A percentile compares a stretch with the other conserved stretches of the same genome.
phyloP scores from a whole-genome alignment of 2,797 vertebrate genomes.

The Chelon labrosus region DNA sequence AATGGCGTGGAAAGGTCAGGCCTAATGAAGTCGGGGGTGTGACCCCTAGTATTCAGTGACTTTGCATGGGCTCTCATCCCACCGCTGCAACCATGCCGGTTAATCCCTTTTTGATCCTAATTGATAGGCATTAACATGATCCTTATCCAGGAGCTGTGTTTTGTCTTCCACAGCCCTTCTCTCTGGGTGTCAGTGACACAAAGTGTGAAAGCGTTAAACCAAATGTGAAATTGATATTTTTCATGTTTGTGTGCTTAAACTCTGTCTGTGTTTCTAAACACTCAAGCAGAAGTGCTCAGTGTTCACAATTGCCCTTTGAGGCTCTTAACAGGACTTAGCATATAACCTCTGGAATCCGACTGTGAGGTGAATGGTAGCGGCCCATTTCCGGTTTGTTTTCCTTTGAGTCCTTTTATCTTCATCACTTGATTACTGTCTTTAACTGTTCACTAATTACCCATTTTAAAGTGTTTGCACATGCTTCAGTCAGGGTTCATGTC shows the following conservation, averaged over 20 bases:
- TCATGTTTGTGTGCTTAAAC: constrained; percentile 83
- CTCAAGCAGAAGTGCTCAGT: constrained; percentile 66
- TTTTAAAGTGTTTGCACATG: constrained; percentile 65
- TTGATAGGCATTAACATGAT: constrained; percentile 89
- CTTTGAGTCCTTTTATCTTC: constrained; percentile 73
- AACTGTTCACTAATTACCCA: constrained; percentile 75
- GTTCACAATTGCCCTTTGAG: constrained; percentile 72
- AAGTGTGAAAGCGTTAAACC: constrained; percentile 86
- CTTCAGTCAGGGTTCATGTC: constrained; percentile 41
- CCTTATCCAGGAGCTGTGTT: constrained; percentile 84
- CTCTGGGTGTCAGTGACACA: constrained; percentile 83
- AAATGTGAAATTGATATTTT: constrained; percentile 90
- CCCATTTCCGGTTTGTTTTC: constrained; percentile 76
- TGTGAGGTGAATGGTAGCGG: constrained; percentile 80
- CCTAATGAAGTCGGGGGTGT: constrained; percentile 88
- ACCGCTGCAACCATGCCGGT: constrained; percentile 80
- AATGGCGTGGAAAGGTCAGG: constrained; percentile 89
- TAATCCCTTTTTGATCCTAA: constrained; percentile 89
- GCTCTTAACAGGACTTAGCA: constrained; percentile 82
- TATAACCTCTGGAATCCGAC: constrained; percentile 77
- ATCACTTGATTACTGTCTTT: constrained; percentile 67
- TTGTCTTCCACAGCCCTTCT: constrained; percentile 83
- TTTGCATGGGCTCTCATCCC: constrained; percentile 77
- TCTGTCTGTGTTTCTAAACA: constrained; percentile 71
- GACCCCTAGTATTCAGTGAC: constrained; percentile 89